phyloP scores from a whole-genome alignment of 2,797 vertebrate genomes.

The Sebastes elongatus region DNA sequence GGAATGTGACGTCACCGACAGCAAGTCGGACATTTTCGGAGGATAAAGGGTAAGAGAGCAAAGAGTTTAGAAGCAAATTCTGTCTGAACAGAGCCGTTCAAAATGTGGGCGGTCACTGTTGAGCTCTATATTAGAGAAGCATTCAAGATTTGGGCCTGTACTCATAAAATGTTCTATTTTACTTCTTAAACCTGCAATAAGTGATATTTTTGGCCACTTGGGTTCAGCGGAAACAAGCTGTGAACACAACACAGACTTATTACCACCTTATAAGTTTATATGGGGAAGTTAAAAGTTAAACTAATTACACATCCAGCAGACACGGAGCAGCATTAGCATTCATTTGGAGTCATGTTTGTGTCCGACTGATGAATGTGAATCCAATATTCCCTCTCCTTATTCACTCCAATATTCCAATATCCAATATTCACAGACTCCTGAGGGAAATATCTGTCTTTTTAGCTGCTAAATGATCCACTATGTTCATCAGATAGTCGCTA shows the following conservation, averaged over 20 bases:
- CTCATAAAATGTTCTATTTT: not conserved
- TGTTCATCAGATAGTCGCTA: not conserved
- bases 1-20: too few relatives aligned
- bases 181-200: not conserved
- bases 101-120: too few relatives aligned
- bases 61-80: too few relatives aligned
- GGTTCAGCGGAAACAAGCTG: not conserved
- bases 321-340: not conserved
- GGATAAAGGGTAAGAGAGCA: too few relatives aligned
- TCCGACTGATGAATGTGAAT: not conserved
- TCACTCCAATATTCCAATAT: not conserved
- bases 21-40: too few relatives aligned
- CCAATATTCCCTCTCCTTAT: not conserved
- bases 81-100: too few relatives aligned
- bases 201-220: not conserved
- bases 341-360: not conserved
- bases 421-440: not conserved
- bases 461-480: not conserved
- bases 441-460: not conserved
- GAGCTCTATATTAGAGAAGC: not conserved
- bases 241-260: not conserved
- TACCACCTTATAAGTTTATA: not conserved
- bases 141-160: not conserved
- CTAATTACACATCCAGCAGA: not conserved
- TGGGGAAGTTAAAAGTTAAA: not conserved